Conservation (phyloP, 2,113 vertebrate species). For the Nipponia nippon region DNA sequence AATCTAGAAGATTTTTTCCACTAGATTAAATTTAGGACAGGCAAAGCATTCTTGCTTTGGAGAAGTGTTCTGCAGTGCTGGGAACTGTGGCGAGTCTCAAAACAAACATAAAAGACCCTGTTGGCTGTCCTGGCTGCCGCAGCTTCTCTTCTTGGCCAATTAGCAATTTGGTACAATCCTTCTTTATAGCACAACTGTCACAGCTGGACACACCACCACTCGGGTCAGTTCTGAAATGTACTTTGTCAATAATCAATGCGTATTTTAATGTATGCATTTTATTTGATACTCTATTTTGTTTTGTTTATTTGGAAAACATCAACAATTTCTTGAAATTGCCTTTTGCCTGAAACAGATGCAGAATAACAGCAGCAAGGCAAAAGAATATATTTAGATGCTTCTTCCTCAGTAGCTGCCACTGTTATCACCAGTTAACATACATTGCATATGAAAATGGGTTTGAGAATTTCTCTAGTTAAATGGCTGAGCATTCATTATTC, state of each 20-base stretch:
- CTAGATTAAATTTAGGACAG: constrained; percentile 53
- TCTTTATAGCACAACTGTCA: neutral
- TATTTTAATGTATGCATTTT: neutral
- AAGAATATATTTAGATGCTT: neutral
- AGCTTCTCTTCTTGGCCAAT: neutral
- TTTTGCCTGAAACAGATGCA: neutral
- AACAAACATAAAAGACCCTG: neutral
- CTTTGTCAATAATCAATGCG: neutral
- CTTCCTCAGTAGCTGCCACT: neutral
- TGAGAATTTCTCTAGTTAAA: neutral
- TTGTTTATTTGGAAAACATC: neutral
- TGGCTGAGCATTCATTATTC: neutral
- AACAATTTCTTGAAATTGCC: neutral
- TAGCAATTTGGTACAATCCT: neutral
- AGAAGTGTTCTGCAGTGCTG: constrained; percentile 10
- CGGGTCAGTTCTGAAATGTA: neutral
- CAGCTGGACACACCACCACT: neutral
- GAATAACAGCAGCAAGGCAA: neutral
- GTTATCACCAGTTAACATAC: neutral
- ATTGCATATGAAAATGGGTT: neutral
- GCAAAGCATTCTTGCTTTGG: constrained; percentile 6
- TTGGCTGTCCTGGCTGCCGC: neutral
- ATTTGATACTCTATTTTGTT: neutral
- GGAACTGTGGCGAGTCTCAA: neutral
- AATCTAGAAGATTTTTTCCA: constrained; percentile 55